Percentiles rank a stretch among this genome's conserved stretches.
Evolutionary conservation across 2,888 invertebrate genomes (phyloP).

Genomic region (Agriopis aurantiaria): DNA sequence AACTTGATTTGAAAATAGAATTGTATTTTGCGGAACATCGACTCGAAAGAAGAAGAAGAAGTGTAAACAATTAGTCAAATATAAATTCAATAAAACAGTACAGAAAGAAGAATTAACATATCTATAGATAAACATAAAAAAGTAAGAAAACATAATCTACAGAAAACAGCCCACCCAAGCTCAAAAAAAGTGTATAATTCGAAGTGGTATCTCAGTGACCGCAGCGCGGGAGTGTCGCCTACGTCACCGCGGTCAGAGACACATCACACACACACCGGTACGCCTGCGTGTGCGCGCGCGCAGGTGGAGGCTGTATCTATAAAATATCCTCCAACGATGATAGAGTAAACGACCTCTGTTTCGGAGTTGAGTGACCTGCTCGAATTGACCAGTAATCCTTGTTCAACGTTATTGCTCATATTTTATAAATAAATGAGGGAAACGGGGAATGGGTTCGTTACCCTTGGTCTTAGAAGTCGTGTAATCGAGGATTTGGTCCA

Average conservation of each 20-base stretch:
- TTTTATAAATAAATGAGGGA: conserved; percentile 24
- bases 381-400: conserved; percentile 25
- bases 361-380: conserved; percentile 40
- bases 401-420: conserved; percentile 31
- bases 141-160: not conserved
- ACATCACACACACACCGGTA: conserved; percentile 39
- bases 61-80: no score
- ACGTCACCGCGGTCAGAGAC: conserved; percentile 61
- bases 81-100: no score
- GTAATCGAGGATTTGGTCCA: not conserved
- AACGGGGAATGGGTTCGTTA: conserved; percentile 25
- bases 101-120: no score
- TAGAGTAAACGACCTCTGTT: conserved; percentile 43
- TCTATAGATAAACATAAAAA: no score
- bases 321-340: conserved; percentile 41
- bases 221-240: conserved; percentile 58
- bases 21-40: no score
- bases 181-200: conserved; percentile 1
- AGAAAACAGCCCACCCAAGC: conserved; percentile 17
- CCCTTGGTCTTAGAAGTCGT: conserved; percentile 6
- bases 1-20: no score
- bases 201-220: conserved; percentile 23
- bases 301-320: conserved; percentile 34
- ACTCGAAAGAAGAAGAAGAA: no score
- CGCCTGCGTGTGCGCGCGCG: conserved; percentile 23